Conservation (phyloP, 2,888 invertebrate species). For the Dysmachus trigonus region DNA sequence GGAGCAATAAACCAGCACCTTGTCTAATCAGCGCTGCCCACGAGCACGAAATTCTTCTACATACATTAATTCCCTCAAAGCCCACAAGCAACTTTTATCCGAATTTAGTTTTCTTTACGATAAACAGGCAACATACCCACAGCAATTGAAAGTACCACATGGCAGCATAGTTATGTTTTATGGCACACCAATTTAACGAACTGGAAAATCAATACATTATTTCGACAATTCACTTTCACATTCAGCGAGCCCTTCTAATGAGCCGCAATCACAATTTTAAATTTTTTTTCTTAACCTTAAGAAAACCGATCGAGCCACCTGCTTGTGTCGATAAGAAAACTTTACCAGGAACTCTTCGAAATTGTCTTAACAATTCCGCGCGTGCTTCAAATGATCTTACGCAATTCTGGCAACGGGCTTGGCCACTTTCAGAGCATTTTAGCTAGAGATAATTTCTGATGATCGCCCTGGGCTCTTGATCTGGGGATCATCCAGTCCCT, state of each 20-base stretch:
- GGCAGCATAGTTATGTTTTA: background rate
- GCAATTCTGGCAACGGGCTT: background rate
- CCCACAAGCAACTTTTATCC: background rate
- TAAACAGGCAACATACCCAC: background rate
- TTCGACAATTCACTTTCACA: background rate
- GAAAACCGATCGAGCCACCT: background rate
- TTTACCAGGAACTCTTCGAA: background rate
- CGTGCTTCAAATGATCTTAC: background rate
- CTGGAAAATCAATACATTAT: background rate
- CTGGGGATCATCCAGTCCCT: background rate
- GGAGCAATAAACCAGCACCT: background rate
- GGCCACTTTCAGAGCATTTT: background rate
- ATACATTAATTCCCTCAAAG: background rate
- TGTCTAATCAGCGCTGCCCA: background rate
- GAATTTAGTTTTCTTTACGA: background rate
- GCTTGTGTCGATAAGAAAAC: background rate
- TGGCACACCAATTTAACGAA: background rate
- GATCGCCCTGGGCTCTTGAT: background rate
- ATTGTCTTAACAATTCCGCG: background rate
- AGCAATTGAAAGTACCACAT: background rate
- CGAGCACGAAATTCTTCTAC: background rate
- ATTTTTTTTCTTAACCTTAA: background rate
- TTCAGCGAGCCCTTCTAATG: background rate
- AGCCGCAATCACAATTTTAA: background rate
- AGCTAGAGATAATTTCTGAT: background rate